Evolutionary conservation across 2,113 vertebrate genomes (phyloP).

Genomic region (cattle (Bos taurus)): DNA sequence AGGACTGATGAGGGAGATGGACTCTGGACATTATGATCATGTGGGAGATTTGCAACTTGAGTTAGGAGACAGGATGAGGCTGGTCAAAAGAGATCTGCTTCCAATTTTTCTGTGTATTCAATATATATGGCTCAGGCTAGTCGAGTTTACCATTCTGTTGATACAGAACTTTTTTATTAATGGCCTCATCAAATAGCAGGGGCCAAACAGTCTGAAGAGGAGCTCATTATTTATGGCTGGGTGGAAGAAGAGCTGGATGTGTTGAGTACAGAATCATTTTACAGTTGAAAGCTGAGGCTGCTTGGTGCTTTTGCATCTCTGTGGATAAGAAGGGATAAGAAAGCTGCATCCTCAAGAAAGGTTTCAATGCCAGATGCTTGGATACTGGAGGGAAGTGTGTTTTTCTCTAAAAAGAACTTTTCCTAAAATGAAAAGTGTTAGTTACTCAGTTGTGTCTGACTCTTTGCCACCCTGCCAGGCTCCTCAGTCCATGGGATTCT

Average conservation of each 20-base stretch:
- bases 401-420: background rate
- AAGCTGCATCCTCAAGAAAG: background rate
- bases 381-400: background rate
- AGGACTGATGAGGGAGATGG: background rate
- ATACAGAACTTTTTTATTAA: slow-evolving; percentile 35
- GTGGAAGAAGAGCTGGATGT: background rate
- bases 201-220: slow-evolving; percentile 18
- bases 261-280: background rate
- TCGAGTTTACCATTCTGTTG: background rate
- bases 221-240: background rate
- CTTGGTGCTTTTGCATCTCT: background rate
- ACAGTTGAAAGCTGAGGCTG: background rate
- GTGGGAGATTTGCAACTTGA: background rate
- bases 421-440: background rate
- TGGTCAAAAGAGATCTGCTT: background rate
- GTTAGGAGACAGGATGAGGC: background rate
- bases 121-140: background rate
- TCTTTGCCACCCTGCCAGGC: background rate
- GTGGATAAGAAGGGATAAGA: background rate
- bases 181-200: slow-evolving; percentile 13
- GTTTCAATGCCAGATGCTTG: background rate
- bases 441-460: background rate
- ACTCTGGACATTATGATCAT: background rate
- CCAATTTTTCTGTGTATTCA: background rate
- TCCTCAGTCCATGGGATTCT: background rate